Percentiles rank a stretch among this genome's conserved stretches.
Conservation (phyloP, 2,888 invertebrate species). For the Stegana nigrithorax region DNA sequence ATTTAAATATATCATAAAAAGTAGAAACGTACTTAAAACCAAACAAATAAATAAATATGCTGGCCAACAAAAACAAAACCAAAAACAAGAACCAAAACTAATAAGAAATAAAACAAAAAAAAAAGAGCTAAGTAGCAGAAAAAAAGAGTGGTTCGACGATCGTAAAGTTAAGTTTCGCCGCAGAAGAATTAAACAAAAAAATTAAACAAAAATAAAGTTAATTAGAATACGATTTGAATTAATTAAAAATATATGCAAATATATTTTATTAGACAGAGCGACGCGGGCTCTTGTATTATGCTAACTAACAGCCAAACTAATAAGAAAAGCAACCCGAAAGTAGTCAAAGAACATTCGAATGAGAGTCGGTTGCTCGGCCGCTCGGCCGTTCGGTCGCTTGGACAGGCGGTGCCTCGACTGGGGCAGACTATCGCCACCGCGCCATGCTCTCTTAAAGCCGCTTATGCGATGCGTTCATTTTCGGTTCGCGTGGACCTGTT, state of each 20-base stretch:
- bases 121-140: not conserved
- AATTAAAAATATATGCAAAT: constrained; percentile 41
- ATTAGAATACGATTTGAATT: constrained; percentile 60
- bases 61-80: not conserved
- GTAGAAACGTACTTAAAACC: constrained; percentile 54
- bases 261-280: constrained; percentile 56
- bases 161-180: too few species aligned
- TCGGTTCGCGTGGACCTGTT: constrained; percentile 38
- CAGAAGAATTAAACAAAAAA: too few species aligned
- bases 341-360: too few species aligned
- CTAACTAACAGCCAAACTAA: constrained; percentile 16
- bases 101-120: constrained; percentile 9
- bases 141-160: too few species aligned
- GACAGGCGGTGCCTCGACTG: too few species aligned
- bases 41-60: not conserved
- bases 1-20: constrained; percentile 58
- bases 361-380: too few species aligned
- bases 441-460: not conserved
- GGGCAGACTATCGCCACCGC: not conserved
- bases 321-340: constrained; percentile 1
- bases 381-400: not conserved
- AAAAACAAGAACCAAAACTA: not conserved
- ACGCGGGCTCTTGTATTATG: constrained; percentile 42
- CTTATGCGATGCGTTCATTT: constrained; percentile 43
- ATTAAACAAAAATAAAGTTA: constrained; percentile 47